Conservation (phyloP, 2,113 vertebrate genomes). For the Antennarius striatus region DNA sequence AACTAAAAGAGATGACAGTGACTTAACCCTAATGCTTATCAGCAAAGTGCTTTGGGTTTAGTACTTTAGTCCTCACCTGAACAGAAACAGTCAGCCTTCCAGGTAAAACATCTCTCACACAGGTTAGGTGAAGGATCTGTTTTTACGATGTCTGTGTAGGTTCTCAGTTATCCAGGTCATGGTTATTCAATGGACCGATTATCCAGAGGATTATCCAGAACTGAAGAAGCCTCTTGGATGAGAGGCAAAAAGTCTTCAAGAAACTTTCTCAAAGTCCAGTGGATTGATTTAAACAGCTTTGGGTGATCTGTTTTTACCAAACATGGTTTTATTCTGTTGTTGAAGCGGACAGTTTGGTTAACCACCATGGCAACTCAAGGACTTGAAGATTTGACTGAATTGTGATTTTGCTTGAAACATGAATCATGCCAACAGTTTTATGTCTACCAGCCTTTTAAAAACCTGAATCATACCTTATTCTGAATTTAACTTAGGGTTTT, state of each 20-base stretch:
- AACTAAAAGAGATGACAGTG: conserved; percentile 2
- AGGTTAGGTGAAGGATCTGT: not conserved
- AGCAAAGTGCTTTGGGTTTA: not conserved
- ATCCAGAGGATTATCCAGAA: no score
- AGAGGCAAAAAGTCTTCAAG: no score
- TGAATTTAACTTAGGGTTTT: no score
- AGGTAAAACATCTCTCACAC: not conserved
- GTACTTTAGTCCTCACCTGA: not conserved
- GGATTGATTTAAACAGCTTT: no score
- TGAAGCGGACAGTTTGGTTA: not conserved
- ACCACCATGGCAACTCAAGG: not conserved
- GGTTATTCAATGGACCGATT: no score
- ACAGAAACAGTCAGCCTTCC: not conserved
- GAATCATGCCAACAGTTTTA: not conserved
- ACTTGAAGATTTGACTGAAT: not conserved
- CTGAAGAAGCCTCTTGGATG: no score
- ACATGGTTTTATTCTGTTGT: not conserved
- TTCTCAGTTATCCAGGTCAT: no score
- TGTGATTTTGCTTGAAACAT: not conserved
- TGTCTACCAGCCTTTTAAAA: not conserved
- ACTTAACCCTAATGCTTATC: not conserved
- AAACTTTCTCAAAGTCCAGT: no score
- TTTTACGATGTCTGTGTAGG: no score
- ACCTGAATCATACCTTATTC: not conserved
- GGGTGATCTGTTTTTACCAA: no score